These are phyloP conservation scores for Siniperca scherzeri DNA, from an alignment of 2,797 vertebrate genomes.

Conservation along the genomic window DNA sequence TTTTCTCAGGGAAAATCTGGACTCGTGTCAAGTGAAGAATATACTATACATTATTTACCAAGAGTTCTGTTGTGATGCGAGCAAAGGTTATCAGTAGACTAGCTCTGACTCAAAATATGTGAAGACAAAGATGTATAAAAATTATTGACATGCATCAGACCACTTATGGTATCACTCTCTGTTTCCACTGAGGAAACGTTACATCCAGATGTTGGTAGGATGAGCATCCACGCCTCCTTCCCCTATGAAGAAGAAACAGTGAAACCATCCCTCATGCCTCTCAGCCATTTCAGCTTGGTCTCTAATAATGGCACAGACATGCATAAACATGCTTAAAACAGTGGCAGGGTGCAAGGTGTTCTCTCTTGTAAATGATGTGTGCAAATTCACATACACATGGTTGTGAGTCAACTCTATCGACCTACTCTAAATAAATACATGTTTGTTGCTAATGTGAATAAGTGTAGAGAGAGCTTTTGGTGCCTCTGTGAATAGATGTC, in stretches of 20 bases:
- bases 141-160: not conserved
- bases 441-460: slow-evolving; percentile 43
- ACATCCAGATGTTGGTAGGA: slow-evolving; percentile 11
- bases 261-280: slow-evolving; percentile 17
- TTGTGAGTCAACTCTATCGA: slow-evolving; percentile 19
- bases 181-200: not conserved
- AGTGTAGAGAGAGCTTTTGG: slow-evolving; percentile 12
- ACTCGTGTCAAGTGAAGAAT: not conserved
- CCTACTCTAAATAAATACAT: slow-evolving; percentile 14
- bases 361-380: not conserved
- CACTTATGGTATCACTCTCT: not conserved
- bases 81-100: not conserved
- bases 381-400: slow-evolving; percentile 2
- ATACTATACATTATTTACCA: not conserved
- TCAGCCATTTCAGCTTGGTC: slow-evolving; percentile 35
- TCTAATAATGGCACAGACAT: slow-evolving; percentile 27
- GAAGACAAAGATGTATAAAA: not conserved
- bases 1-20: not conserved
- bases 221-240: not conserved
- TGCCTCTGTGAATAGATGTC: slow-evolving; percentile 53
- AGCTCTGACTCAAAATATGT: not conserved
- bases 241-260: not conserved
- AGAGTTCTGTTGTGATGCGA: not conserved
- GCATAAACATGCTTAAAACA: slow-evolving; percentile 39
- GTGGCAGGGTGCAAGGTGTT: not conserved